These are phyloP conservation scores for Anguilla pacifica DNA, from an alignment of 2,797 vertebrate species.

Conservation along the genomic window DNA sequence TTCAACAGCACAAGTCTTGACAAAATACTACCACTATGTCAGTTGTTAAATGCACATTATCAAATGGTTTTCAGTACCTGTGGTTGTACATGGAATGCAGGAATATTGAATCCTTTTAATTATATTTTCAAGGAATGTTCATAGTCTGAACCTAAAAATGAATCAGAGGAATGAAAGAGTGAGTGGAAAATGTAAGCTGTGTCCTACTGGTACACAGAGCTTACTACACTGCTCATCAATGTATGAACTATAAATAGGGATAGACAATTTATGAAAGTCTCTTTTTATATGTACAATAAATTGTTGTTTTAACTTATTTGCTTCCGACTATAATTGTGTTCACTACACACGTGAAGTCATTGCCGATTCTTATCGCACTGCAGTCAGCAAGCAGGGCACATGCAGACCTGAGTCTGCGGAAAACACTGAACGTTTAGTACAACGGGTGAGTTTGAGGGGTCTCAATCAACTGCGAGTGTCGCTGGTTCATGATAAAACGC, in stretches of 20 bases:
- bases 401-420: too few relatives aligned
- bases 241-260: not conserved
- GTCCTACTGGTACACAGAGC: not conserved
- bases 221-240: not conserved
- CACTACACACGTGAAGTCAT: not conserved
- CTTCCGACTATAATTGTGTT: not conserved
- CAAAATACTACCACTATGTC: not conserved
- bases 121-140: not conserved
- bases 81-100: not conserved
- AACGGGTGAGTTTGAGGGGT: too few relatives aligned
- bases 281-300: conserved; percentile 64
- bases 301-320: conserved; percentile 43
- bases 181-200: not conserved
- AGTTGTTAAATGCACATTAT: not conserved
- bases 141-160: not conserved
- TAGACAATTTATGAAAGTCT: conserved; percentile 19
- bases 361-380: too few relatives aligned
- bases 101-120: not conserved
- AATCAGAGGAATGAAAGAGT: not conserved
- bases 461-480: too few relatives aligned
- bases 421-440: too few relatives aligned
- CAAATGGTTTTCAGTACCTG: not conserved
- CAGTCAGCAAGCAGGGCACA: too few relatives aligned
- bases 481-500: too few relatives aligned
- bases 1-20: not conserved